Evolutionary conservation across 2,797 vertebrate genomes (phyloP).

Genomic region (Poecilia velifera): DNA sequence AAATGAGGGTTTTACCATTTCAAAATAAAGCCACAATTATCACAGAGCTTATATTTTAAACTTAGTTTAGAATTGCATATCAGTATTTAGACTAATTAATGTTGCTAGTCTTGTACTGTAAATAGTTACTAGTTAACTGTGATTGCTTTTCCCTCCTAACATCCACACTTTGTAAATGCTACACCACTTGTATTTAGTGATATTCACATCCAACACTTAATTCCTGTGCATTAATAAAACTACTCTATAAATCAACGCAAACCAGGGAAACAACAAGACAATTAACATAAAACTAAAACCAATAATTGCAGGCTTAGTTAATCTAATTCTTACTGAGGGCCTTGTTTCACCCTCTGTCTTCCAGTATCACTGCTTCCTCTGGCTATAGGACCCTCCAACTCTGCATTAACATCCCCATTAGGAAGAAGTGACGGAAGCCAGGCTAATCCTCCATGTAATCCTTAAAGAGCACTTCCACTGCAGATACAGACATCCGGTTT

Average conservation of each 20-base stretch:
- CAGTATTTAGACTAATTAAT: not conserved
- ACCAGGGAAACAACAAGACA: not conserved
- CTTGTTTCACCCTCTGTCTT: slow-evolving; percentile 24
- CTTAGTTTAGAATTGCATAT: not conserved
- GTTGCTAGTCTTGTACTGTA: not conserved
- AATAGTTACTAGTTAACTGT: not conserved
- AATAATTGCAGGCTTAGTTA: not conserved
- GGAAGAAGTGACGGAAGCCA: slow-evolving; percentile 48
- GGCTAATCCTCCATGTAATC: slow-evolving; percentile 69
- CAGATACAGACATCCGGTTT: slow-evolving; percentile 55
- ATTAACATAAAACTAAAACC: not conserved
- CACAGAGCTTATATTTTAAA: not conserved
- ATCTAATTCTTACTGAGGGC: not conserved
- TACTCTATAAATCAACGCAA: not conserved
- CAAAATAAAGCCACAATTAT: not conserved
- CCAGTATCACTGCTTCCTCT: slow-evolving; percentile 44
- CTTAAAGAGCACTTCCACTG: slow-evolving; percentile 64
- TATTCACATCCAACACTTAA: not conserved
- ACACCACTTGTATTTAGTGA: not conserved
- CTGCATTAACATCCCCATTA: slow-evolving; percentile 56
- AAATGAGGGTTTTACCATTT: not conserved
- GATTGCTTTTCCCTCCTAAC: no score
- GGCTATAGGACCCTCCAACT: slow-evolving; percentile 53
- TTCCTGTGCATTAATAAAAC: not conserved
- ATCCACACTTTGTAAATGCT: not conserved